These are phyloP conservation scores for Brienomyrus brachyistius DNA, from an alignment of 2,113 vertebrate genomes.

Conservation along the genomic window DNA sequence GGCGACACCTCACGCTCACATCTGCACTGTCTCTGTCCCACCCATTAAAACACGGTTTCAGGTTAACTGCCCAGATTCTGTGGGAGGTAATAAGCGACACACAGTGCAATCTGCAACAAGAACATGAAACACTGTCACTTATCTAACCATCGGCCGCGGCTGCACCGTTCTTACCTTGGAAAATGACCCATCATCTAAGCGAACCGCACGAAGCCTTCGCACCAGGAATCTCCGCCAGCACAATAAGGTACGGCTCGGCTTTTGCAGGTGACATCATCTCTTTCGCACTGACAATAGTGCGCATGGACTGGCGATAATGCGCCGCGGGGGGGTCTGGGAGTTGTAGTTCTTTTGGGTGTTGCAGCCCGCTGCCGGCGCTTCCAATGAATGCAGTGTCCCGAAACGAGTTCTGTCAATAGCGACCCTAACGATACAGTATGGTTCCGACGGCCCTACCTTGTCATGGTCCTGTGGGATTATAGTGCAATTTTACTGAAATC, in stretches of 20 bases:
- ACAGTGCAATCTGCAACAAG: not conserved
- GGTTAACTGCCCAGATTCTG: not conserved
- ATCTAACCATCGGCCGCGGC: conserved; percentile 36
- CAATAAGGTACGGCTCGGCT: conserved; percentile 48
- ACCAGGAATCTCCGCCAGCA: conserved; percentile 54
- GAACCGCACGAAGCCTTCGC: conserved; percentile 43
- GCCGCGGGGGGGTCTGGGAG: conserved; percentile 37
- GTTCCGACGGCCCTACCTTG: not conserved
- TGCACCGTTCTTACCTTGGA: conserved; percentile 50
- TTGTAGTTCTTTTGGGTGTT: conserved; percentile 29
- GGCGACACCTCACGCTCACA: conserved; percentile 11
- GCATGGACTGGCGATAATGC: conserved; percentile 35
- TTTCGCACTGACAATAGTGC: conserved; percentile 41
- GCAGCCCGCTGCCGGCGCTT: not conserved
- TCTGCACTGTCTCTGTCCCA: conserved; percentile 30
- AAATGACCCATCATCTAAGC: conserved; percentile 50
- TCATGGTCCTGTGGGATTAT: not conserved
- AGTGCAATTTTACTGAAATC: not conserved
- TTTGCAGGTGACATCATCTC: conserved; percentile 69
- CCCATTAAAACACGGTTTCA: conserved; percentile 46
- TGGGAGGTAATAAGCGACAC: not conserved
- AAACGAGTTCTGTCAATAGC: too few species aligned
- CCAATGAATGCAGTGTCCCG: not conserved
- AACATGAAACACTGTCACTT: conserved; percentile 21
- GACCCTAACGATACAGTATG: not conserved